These are phyloP conservation scores for Argyresthia albistria DNA, from an alignment of 2,888 invertebrate species.

Conservation along the genomic window DNA sequence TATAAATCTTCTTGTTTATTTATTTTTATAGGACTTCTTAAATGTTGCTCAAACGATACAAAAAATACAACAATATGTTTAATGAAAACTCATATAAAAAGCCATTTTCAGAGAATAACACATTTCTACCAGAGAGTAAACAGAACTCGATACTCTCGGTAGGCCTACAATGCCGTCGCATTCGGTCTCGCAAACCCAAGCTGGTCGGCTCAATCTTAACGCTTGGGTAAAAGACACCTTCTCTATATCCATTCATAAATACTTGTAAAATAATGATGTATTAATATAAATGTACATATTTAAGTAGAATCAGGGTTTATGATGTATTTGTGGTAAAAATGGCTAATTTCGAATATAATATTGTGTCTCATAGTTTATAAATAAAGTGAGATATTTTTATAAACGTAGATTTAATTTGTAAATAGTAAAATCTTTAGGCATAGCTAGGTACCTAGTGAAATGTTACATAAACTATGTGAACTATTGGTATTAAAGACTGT, in stretches of 20 bases:
- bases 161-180: slow-evolving; percentile 1
- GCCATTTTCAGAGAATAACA: not conserved
- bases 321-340: slow-evolving; percentile 2
- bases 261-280: not conserved
- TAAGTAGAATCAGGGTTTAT: slow-evolving; percentile 1
- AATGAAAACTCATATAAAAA: not conserved
- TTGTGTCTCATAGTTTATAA: slow-evolving; percentile 2
- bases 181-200: not conserved
- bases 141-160: not conserved
- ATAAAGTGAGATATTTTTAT: slow-evolving; percentile 7
- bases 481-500: slow-evolving; percentile 6
- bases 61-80: not conserved
- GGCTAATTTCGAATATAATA: slow-evolving; percentile 1
- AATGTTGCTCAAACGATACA: not conserved
- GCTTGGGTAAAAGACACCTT: not conserved
- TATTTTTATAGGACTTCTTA: not conserved
- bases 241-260: not conserved
- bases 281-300: not conserved
- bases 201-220: not conserved
- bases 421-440: slow-evolving; percentile 1
- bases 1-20: not conserved
- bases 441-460: slow-evolving; percentile 3
- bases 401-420: not conserved
- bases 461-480: slow-evolving; percentile 5
- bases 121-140: not conserved